phyloP scores from a whole-genome alignment of 2,888 invertebrate species.

The Siphlonurus alternatus region DNA sequence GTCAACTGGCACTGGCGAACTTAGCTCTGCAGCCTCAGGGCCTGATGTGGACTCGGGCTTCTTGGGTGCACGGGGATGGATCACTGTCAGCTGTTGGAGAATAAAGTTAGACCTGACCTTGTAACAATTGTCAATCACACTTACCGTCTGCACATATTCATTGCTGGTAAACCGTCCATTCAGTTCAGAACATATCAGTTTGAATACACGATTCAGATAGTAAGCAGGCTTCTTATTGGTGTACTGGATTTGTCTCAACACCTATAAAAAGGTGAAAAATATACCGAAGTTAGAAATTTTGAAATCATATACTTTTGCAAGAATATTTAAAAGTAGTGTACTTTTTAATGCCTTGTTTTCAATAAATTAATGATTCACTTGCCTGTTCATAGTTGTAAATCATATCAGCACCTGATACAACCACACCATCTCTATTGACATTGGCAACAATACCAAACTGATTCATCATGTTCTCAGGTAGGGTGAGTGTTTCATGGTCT shows the following conservation, averaged over 20 bases:
- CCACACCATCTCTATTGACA: conserved; percentile 79
- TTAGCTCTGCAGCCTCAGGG: background rate
- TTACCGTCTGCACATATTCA: conserved; percentile 83
- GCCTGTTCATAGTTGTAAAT: conserved; percentile 64
- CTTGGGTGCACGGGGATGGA: conserved; percentile 55
- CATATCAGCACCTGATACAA: conserved; percentile 58
- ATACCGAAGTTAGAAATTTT: background rate
- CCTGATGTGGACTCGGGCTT: conserved; percentile 15
- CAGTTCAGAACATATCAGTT: conserved; percentile 85
- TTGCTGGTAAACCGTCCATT: conserved; percentile 89
- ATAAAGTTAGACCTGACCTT: background rate
- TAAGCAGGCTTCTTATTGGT: conserved; percentile 94
- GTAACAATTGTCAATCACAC: conserved; percentile 16
- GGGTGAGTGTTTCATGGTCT: conserved; percentile 77
- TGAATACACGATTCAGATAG: conserved; percentile 87
- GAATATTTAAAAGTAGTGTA: no score
- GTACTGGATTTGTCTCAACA: conserved; percentile 69
- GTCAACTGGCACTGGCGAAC: background rate
- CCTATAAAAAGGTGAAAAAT: conserved; percentile 19
- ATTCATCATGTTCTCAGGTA: conserved; percentile 57
- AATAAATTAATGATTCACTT: conserved; percentile 10
- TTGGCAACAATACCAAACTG: conserved; percentile 65
- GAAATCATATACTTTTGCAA: background rate
- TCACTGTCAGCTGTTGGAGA: conserved; percentile 52
- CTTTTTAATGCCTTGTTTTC: no score